phyloP scores from a whole-genome alignment of 2,888 invertebrate genomes.

The Drosophila borborema region DNA sequence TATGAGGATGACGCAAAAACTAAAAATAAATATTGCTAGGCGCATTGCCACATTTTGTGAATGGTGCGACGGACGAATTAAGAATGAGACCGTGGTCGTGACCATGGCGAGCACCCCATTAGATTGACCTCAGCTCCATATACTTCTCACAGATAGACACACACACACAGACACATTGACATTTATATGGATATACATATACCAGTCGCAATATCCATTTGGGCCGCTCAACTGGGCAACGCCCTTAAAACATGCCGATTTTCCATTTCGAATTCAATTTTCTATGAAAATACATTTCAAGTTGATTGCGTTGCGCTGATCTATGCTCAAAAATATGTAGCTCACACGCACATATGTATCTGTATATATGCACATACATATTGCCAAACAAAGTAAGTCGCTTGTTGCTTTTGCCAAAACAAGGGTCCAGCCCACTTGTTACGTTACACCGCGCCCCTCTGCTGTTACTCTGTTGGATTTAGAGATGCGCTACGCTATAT shows the following conservation, averaged over 20 bases:
- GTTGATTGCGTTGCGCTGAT: constrained; percentile 52
- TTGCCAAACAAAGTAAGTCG: constrained; percentile 61
- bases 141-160: constrained; percentile 7
- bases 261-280: constrained; percentile 14
- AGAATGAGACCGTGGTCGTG: constrained; percentile 66
- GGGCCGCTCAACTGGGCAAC: constrained; percentile 27
- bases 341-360: constrained; percentile 29
- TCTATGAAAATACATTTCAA: constrained; percentile 6
- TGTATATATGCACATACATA: constrained; percentile 2
- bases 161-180: constrained; percentile 7
- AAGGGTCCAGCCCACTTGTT: constrained; percentile 67
- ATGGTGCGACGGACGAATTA: constrained; percentile 32
- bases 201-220: constrained; percentile 36
- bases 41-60: constrained; percentile 47
- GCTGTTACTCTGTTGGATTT: not conserved
- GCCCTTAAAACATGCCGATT: constrained; percentile 27
- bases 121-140: constrained; percentile 49
- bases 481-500: constrained; percentile 37
- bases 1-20: constrained; percentile 82
- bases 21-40: constrained; percentile 77
- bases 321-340: constrained; percentile 68
- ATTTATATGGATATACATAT: constrained; percentile 9
- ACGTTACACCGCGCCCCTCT: constrained; percentile 54
- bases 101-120: constrained; percentile 61
- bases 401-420: constrained; percentile 74